phyloP scores from a whole-genome alignment of 1,140 invertebrate genomes.

The Brachionus sp. region DNA sequence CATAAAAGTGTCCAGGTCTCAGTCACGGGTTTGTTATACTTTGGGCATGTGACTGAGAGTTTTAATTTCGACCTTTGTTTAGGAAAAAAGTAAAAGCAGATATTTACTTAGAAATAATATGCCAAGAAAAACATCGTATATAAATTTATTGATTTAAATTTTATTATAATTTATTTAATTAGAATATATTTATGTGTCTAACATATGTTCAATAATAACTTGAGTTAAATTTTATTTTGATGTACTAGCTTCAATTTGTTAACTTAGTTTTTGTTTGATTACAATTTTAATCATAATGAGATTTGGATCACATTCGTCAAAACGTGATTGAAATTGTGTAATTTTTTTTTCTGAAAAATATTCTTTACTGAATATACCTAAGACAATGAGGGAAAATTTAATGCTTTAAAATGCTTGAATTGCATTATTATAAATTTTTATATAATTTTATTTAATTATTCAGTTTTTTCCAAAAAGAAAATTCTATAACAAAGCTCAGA shows the following conservation, averaged over 20 bases:
- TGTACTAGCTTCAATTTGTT: neutral
- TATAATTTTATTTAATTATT: neutral
- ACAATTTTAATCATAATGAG: neutral
- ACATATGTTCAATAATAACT: neutral
- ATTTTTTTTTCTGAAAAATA: neutral
- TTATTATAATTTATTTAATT: neutral
- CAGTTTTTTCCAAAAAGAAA: too few species aligned
- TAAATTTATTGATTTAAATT: neutral
- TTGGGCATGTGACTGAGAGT: neutral
- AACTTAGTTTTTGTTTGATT: neutral
- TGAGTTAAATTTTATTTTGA: neutral
- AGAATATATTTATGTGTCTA: neutral
- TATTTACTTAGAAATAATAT: neutral
- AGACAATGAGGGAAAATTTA: neutral
- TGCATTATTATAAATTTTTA: neutral
- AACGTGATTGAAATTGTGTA: neutral
- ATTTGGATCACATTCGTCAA: slow-evolving; percentile 7
- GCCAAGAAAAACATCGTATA: neutral
- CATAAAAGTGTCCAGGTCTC: neutral
- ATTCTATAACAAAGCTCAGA: too few species aligned
- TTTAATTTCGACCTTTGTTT: neutral
- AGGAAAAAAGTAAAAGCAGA: neutral
- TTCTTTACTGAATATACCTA: neutral
- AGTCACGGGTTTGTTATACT: neutral
- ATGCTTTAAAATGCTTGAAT: neutral